Base-by-base conservation (phyloP, 1,140 invertebrate genomes). In the Ganaspis sp. region DNA sequence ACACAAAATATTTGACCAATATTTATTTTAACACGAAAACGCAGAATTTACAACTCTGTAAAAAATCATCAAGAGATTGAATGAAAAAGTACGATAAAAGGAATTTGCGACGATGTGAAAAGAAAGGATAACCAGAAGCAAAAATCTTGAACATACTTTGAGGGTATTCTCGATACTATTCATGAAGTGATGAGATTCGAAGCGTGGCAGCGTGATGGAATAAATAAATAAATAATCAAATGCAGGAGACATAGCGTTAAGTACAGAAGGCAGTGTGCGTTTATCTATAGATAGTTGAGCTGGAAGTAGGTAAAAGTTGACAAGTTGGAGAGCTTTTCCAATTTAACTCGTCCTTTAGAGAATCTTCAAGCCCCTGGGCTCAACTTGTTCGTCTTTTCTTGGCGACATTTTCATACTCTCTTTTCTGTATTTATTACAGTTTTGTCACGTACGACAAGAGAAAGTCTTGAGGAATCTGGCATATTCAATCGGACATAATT, bases 321-420 rank as follows among this genome's bases (percentile, higher is more conserved):
- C 88, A 89, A 90, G 83, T 90, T 89, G 81, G 84, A 89, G 86
- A 88, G 87, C 83, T 87, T 87, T 89, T 89, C 90, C 88, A 89
- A 90, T 91, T 90, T 90, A 90, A 87, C 84, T 87, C 83, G 84
- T 88, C 83, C 84, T 82, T 81, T 81, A 69, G 83, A 87, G 83
- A 83, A 83, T 85, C 81, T 83, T 80, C 71, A 49, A 72, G 23
- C 73, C 34, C 75, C 49, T 34, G 11, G 58, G 45, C 26, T 26
- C 11, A 42, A 74, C 74, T 77, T 77, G 75, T 77, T 81, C 72
- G 34, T 79, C 45, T 78, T 19, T 42, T 73, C 23, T 21, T 37
- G 49, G 3, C 49, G 70, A 69, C 38, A 23, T 70, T 53, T 42
- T 73, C 17, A 72, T 69, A 73, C 72, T 53, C n/a, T 70, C 21